phyloP scores from a whole-genome alignment of 2,113 vertebrate genomes.

The Ophthalmolycus amberensis region DNA sequence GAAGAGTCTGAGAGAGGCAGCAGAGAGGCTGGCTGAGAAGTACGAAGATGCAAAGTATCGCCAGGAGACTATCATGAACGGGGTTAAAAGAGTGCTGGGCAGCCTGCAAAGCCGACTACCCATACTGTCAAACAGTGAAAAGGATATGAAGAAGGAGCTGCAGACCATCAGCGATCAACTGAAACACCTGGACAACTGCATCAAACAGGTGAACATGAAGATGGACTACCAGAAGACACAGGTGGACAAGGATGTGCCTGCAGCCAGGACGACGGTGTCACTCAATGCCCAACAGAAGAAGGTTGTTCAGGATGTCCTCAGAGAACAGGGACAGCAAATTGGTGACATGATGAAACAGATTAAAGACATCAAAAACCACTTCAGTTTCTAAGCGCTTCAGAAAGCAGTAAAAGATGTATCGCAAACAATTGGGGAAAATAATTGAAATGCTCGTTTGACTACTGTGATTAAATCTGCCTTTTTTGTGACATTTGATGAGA shows the following conservation, averaged over 20 bases:
- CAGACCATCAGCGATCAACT: constrained; percentile 89
- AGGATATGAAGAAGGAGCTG: constrained; percentile 94
- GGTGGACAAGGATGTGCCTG: constrained; percentile 85
- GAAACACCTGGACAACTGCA: constrained; percentile 89
- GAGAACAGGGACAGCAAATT: constrained; percentile 94
- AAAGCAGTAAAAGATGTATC: background rate
- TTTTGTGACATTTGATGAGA: constrained; percentile 7
- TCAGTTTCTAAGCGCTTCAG: constrained; percentile 86
- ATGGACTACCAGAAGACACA: constrained; percentile 94
- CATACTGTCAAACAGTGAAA: constrained; percentile 93
- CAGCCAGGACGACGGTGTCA: constrained; percentile 83
- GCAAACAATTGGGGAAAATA: background rate
- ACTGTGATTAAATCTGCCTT: background rate
- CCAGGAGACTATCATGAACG: constrained; percentile 91
- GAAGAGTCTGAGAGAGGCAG: constrained; percentile 89
- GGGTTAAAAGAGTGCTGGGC: constrained; percentile 90
- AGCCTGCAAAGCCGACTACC: constrained; percentile 90
- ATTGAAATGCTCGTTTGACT: background rate
- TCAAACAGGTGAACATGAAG: constrained; percentile 97
- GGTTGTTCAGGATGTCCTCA: constrained; percentile 91
- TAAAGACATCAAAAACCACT: constrained; percentile 91
- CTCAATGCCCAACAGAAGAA: constrained; percentile 92
- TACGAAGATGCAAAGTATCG: constrained; percentile 94
- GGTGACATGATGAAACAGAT: constrained; percentile 95
- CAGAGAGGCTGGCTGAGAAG: constrained; percentile 92